These are phyloP conservation scores for Chionodraco myersi DNA, from an alignment of 2,113 vertebrate species.

Conservation along the genomic window DNA sequence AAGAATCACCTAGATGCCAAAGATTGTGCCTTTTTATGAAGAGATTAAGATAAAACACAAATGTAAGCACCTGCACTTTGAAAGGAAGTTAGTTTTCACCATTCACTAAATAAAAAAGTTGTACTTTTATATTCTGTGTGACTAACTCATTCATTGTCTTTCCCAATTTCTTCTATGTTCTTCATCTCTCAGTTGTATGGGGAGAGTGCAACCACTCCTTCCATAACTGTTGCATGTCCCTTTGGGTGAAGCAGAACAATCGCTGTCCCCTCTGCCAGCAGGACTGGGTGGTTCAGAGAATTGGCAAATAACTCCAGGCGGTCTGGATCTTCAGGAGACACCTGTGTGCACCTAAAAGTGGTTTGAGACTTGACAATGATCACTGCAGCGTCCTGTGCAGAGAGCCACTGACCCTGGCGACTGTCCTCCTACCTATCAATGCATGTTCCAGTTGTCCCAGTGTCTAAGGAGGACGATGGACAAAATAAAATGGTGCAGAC, in stretches of 20 bases:
- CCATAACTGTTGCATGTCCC: slow-evolving; percentile 99
- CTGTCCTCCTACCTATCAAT: slow-evolving; percentile 42
- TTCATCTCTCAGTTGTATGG: slow-evolving; percentile 93
- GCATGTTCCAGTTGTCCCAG: slow-evolving; percentile 61
- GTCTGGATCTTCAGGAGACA: slow-evolving; percentile 16
- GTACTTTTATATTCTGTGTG: background rate
- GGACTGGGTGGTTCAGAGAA: slow-evolving; percentile 99
- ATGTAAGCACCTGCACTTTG: no score
- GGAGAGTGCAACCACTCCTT: slow-evolving; percentile 99
- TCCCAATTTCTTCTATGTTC: background rate
- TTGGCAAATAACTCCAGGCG: slow-evolving; percentile 89
- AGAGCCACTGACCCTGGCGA: slow-evolving; percentile 15
- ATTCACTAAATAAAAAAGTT: background rate
- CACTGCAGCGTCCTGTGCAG: slow-evolving; percentile 34
- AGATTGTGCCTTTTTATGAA: background rate
- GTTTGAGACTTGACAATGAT: slow-evolving; percentile 44
- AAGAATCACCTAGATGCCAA: background rate
- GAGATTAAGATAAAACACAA: background rate
- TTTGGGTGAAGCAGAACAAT: slow-evolving; percentile 99
- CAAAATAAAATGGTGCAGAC: slow-evolving; percentile 35
- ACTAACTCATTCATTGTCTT: background rate
- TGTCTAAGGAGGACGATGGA: slow-evolving; percentile 41
- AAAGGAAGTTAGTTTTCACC: no score
- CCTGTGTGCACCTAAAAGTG: slow-evolving; percentile 27
- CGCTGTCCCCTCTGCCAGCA: slow-evolving; percentile 98